These are phyloP conservation scores for Molorchus minor DNA, from an alignment of 2,888 invertebrate genomes.

Conservation along the genomic window DNA sequence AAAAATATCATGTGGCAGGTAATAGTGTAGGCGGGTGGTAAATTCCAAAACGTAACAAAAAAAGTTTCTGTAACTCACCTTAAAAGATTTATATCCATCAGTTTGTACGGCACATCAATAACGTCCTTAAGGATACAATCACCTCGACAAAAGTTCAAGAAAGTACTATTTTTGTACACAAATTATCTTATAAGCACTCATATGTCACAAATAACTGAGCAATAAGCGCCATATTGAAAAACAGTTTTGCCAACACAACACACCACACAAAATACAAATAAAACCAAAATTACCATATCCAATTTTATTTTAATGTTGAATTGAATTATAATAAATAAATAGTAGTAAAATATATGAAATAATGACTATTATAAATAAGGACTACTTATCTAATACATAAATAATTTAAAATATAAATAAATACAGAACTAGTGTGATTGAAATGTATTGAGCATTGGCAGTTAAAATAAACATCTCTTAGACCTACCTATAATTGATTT, in stretches of 20 bases:
- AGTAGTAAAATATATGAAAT: constrained; percentile 16
- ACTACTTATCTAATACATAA: constrained; percentile 29
- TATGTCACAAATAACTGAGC: constrained; percentile 47
- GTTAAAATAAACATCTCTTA: no score
- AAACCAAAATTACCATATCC: constrained; percentile 23
- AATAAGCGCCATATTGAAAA: constrained; percentile 47
- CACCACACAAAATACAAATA: constrained; percentile 14
- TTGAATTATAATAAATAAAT: constrained; percentile 13
- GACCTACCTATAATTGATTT: no score
- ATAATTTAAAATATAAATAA: constrained; percentile 30
- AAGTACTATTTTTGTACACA: constrained; percentile 7
- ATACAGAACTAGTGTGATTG: constrained; percentile 19
- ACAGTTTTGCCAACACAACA: constrained; percentile 37
- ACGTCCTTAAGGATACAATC: constrained; percentile 1
- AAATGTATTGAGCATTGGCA: no score
- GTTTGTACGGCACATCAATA: constrained; percentile 1
- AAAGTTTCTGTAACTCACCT: constrained; percentile 28
- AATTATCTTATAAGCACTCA: constrained; percentile 36
- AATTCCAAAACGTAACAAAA: constrained; percentile 28
- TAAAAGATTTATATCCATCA: constrained; percentile 18
- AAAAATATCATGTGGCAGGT: constrained; percentile 45
- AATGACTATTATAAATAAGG: constrained; percentile 19
- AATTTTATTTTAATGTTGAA: constrained; percentile 16
- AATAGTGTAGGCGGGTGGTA: constrained; percentile 44
- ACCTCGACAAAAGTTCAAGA: not conserved